Conservation (phyloP, 2,113 vertebrate genomes). For the Macaca mulatta region DNA sequence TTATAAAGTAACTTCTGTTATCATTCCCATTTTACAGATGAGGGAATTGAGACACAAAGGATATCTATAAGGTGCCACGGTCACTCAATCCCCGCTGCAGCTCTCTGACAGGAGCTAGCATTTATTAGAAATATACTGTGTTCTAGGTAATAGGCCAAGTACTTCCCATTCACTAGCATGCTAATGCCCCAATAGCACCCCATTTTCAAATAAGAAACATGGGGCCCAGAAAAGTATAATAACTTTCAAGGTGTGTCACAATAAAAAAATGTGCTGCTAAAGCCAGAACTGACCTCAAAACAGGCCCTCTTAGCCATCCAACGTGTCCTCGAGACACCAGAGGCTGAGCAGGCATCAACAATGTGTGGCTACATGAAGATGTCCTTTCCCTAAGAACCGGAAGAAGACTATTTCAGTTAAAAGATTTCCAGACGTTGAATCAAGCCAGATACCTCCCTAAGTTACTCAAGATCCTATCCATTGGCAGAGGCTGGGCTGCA, state of each 20-base stretch:
- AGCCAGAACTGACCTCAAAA: neutral
- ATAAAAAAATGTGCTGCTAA: neutral
- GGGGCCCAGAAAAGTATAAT: neutral
- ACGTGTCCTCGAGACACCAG: neutral
- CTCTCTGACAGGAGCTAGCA: neutral
- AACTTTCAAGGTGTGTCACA: neutral
- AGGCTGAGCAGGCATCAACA: neutral
- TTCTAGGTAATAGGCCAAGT: neutral
- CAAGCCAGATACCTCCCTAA: neutral
- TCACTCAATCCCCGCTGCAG: neutral
- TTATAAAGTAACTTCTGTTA: neutral
- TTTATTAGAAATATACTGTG: neutral
- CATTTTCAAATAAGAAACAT: neutral
- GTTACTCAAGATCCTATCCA: neutral
- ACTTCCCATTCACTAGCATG: too few species aligned
- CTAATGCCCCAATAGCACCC: fast-evolving
- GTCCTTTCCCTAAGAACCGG: neutral
- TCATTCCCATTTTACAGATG: neutral
- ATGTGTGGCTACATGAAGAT: neutral
- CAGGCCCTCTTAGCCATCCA: neutral
- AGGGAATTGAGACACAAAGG: neutral
- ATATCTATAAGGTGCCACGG: neutral
- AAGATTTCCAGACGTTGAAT: neutral
- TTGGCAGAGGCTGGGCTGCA: neutral
- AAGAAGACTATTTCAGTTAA: neutral